Evolutionary conservation across 2,888 invertebrate species (phyloP), one percentile per base, ranked within the genome.

Genomic region (Watsonalla cultraria): DNA sequence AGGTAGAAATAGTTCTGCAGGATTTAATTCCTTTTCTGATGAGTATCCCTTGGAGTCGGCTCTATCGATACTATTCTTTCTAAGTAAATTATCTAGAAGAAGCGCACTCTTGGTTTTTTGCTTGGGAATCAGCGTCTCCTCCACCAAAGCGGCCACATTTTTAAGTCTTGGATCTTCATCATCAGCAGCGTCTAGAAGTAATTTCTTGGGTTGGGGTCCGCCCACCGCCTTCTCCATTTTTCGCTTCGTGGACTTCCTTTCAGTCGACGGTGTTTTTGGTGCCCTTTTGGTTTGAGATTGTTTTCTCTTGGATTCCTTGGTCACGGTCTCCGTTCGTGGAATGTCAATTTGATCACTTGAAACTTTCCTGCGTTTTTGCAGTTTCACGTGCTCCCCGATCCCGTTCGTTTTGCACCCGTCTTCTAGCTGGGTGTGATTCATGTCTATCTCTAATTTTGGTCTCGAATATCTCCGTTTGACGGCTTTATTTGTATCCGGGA

Each of bases 21-120:
- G 89, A 64, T 90, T 80, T 56, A 83, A 60, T 69, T 89, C 74
- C 66, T 76, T 76, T 70, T 92, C 80, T 61, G 89, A 68, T 60
- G 84, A 61, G 72, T 82, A 75, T 58, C 79, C 71, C 72, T 86
- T 80, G 60, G 88, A 72, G 46, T 84, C 87, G 7, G 78, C 72
- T 66, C 92, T 83, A 57, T 93, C 93, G 47, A 93, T 86, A 69
- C 91, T 92, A 68, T 92, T 93, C 76, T 92, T 92, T 59, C 91
- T 85, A 58, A 92, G 80, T 48, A 92, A 80, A 70, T 90, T 92
- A 65, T 93, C 92, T n/a, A 92, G 81, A 46, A 92, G 73, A 51
- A 90, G 69, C 7, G 89, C 91, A 63, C 90, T 91, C 75, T 90
- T 91, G 60, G 74, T 86, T 76, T 88, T 90, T 45, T 86, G 83